Evolutionary conservation across 1,140 invertebrate genomes (phyloP).

Genomic region (Drosophila sp.): DNA sequence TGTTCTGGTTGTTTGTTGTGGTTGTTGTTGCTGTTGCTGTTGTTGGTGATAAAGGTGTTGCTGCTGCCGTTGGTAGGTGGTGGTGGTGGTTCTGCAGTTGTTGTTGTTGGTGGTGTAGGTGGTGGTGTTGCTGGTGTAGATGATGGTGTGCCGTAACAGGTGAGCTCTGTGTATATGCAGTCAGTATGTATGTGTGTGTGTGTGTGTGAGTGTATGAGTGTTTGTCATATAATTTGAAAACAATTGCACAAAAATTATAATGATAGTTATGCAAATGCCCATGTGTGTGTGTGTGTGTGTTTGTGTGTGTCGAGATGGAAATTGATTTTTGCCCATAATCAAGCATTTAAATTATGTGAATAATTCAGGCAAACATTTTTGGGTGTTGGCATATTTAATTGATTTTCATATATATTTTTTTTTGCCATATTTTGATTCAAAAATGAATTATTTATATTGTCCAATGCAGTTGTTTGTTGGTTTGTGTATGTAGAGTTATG

Average conservation of each 20-base stretch:
- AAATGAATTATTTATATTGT: conserved; percentile 47
- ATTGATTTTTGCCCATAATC: conserved; percentile 45
- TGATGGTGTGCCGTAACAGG: conserved; percentile 78
- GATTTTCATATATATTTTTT: conserved; percentile 23
- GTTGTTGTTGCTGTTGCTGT: conserved; percentile 69
- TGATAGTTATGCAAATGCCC: conserved; percentile 15
- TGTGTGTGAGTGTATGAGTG: conserved; percentile 30
- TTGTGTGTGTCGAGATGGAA: conserved; percentile 27
- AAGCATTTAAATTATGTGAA: conserved; percentile 71
- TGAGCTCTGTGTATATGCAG: conserved; percentile 65
- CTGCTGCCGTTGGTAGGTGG: conserved; percentile 67
- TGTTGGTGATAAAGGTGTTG: conserved; percentile 59
- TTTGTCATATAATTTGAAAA: conserved; percentile 29
- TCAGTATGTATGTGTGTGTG: conserved; percentile 34
- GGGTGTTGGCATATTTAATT: conserved; percentile 59
- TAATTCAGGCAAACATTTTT: conserved; percentile 52
- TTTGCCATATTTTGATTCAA: conserved; percentile 9
- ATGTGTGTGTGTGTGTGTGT: too few species aligned
- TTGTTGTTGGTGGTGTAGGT: conserved; percentile 50
- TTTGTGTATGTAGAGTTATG: conserved; percentile 15
- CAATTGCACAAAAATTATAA: conserved; percentile 7
- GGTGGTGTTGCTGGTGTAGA: conserved; percentile 57
- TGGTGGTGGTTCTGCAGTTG: conserved; percentile 62
- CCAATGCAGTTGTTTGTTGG: conserved; percentile 25
- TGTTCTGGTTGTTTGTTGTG: conserved; percentile 78